Conservation (phyloP, 2,113 vertebrate genomes). For the Centropus bengalensis region DNA sequence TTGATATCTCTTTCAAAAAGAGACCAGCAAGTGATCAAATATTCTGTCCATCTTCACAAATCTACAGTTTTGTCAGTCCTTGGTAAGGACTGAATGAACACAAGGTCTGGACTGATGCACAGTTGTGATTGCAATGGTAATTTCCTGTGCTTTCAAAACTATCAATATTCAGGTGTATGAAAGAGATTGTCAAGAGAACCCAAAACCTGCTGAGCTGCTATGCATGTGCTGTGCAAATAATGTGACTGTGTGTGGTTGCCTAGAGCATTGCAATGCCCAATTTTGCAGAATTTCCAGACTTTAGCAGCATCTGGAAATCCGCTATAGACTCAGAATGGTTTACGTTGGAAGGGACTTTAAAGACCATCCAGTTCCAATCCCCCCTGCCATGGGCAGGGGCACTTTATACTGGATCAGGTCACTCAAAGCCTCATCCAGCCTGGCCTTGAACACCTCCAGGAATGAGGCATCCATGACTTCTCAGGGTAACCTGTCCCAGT, state of each 20-base stretch:
- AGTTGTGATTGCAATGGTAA: not conserved
- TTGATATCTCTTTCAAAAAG: no score
- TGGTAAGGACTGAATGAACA: not conserved
- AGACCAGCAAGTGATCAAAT: not conserved
- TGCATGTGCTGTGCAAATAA: not conserved
- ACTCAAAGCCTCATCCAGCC: no score
- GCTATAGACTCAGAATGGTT: not conserved
- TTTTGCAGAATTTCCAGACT: not conserved
- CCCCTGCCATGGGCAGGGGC: no score
- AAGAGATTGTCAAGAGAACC: not conserved
- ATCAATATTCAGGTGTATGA: not conserved
- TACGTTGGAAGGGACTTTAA: no score
- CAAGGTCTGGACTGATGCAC: not conserved
- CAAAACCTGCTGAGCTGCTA: not conserved
- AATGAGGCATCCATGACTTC: no score
- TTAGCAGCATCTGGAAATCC: not conserved
- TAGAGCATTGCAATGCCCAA: not conserved
- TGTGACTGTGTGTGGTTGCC: not conserved
- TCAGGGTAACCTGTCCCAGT: no score
- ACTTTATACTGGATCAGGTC: no score
- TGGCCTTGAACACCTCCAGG: no score
- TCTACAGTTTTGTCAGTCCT: not conserved
- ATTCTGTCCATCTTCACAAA: not conserved
- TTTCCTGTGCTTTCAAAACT: not conserved
- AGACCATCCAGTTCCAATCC: no score